Conservation (phyloP, 2,797 vertebrate genomes). For the Xerus rutilus region DNA sequence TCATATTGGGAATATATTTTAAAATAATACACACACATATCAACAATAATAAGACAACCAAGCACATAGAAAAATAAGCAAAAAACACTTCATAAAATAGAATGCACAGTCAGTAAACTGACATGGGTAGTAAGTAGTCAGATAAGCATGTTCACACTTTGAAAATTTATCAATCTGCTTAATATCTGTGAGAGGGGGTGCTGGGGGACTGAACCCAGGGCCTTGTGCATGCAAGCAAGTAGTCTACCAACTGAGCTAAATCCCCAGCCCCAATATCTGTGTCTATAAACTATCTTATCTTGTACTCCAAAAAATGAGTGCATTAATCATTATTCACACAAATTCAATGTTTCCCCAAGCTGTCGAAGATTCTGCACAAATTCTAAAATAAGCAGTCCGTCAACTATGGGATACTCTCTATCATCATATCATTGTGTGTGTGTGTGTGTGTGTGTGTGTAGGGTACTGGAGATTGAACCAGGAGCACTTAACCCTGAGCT, state of each 20-base stretch:
- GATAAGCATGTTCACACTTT: background rate
- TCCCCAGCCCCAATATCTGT: background rate
- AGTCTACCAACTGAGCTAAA: too few species aligned
- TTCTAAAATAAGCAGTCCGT: background rate
- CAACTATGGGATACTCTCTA: background rate
- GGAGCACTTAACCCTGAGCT: too few species aligned
- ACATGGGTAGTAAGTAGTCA: background rate
- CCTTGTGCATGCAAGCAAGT: too few species aligned
- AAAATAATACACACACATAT: background rate
- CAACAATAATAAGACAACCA: background rate
- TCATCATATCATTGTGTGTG: background rate
- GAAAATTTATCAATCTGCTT: conserved; percentile 22
- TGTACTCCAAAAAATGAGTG: background rate
- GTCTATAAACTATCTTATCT: background rate
- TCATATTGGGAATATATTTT: conserved; percentile 4
- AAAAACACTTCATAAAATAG: conserved; percentile 32
- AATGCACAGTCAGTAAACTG: background rate
- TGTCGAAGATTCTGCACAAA: background rate
- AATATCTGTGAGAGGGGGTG: background rate
- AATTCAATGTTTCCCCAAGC: background rate
- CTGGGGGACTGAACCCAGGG: too few species aligned
- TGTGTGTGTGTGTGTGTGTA: too few species aligned
- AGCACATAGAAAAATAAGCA: background rate
- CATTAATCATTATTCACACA: conserved; percentile 19
- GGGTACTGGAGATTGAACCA: too few species aligned